Percentiles rank a stretch among this genome's conserved stretches.
phyloP scores from a whole-genome alignment of 2,113 vertebrate genomes.

The Callocephalon fimbriatum region DNA sequence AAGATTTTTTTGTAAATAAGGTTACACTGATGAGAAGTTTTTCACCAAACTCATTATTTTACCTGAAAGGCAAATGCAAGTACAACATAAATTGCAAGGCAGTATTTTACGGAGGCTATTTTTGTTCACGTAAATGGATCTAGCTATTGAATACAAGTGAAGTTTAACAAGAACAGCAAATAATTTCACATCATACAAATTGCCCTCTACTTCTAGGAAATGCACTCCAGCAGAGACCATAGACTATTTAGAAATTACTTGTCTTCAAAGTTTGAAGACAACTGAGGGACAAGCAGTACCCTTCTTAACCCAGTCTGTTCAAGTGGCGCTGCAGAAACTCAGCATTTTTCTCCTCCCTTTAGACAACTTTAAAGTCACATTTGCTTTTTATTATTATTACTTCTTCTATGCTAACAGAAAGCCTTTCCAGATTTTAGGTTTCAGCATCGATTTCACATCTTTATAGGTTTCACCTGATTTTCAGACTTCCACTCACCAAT shows the following conservation, averaged over 20 bases:
- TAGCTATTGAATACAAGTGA: not conserved
- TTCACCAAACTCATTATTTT: not conserved
- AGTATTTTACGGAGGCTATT: not conserved
- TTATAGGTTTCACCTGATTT: conserved; percentile 1
- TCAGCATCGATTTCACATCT: conserved; percentile 17
- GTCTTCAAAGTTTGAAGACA: not conserved
- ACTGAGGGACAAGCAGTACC: not conserved
- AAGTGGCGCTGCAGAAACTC: not conserved
- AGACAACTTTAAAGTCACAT: not conserved
- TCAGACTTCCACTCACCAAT: not conserved
- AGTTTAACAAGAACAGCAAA: not conserved
- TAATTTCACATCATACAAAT: not conserved
- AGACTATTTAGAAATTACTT: not conserved
- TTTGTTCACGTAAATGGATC: not conserved
- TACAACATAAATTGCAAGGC: not conserved
- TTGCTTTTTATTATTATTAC: not conserved
- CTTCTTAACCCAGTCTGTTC: not conserved
- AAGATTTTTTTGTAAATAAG: not conserved
- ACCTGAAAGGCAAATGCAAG: not conserved
- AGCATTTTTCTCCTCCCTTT: not conserved
- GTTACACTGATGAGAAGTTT: not conserved
- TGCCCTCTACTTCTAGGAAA: not conserved
- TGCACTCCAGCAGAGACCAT: not conserved
- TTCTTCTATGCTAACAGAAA: not conserved
- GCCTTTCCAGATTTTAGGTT: not conserved